These are phyloP conservation scores for Helicoverpa zea DNA, from an alignment of 1,140 invertebrate species.

Conservation along the genomic window DNA sequence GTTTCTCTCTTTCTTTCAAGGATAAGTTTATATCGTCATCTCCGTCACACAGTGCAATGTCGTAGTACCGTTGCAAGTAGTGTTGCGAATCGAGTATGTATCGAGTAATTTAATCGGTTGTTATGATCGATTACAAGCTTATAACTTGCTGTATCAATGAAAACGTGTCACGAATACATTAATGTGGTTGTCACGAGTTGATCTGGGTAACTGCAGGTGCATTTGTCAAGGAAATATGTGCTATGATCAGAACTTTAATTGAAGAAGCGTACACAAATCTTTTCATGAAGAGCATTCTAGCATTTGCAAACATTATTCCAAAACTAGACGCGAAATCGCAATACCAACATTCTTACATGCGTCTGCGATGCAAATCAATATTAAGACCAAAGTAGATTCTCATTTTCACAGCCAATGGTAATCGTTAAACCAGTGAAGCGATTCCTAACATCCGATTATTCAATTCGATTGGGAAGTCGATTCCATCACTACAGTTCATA, in stretches of 20 bases:
- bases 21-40: constrained; percentile 1
- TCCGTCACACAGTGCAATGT: constrained; percentile 44
- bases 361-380: too few relatives aligned
- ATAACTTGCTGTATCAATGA: not conserved
- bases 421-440: not conserved
- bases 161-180: not conserved
- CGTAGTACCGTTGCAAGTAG: constrained; percentile 46
- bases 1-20: constrained; percentile 35
- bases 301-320: not conserved
- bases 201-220: not conserved
- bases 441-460: constrained; percentile 28
- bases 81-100: constrained; percentile 44
- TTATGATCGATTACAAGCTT: constrained; percentile 15
- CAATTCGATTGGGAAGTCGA: constrained; percentile 9
- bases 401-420: not conserved
- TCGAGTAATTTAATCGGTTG: constrained; percentile 31
- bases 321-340: not conserved
- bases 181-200: not conserved
- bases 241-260: not conserved
- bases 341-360: too few relatives aligned
- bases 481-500: constrained; percentile 23
- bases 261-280: too few relatives aligned
- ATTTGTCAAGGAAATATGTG: not conserved
- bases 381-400: not conserved
- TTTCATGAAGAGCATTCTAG: not conserved